Base-by-base conservation (phyloP, 2,797 vertebrate genomes). In the Epinephelus coioides region DNA sequence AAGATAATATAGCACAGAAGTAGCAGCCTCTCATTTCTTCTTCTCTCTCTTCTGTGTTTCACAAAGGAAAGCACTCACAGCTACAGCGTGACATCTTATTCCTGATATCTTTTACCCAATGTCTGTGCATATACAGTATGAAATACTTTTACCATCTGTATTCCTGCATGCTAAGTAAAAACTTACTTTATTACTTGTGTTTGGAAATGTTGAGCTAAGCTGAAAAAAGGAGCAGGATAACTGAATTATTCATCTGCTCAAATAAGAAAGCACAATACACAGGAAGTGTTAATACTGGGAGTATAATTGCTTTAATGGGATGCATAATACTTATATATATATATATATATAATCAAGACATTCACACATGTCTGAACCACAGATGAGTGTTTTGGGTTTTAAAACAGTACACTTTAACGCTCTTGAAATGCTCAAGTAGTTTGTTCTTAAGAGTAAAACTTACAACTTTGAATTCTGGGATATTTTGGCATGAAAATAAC, bases 171-270 rank as follows among this genome's bases (percentile, higher is more conserved):
- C 15, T 51, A 19, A 62, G 44, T 23, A 2, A 56, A 40, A 27
- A 53, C 17, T 18, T 9, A n/a, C 14, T 30, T 43, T 19, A 61
- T 70, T 60, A 62, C 70, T 62, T 34, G 1, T 34, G 30, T 34
- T 34, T 47, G 34, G 8, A 57, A 44, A 51, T n/a, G 61, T 25
- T 5, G 46, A 50, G 44, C 23, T 15, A 21, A 49, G 46, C 18
- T 11, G 17, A 9, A 2, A 17, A 13, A 38, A 40, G 0, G 46
- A 34, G 51, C 34, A 57, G 44, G 2, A 49, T 0, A 0, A 43
- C 2, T 76, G 25, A 72, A 69, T 74, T 50, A 69, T 66, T n/a
- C 0, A 54, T 74, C 8, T n/a, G 12, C 55, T 65, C 5, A 30
- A 25, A 57, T 38, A 61, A 61, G 11, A 66, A 76, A 10, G 30